A percentile compares a stretch with the other conserved stretches of the same genome.
phyloP scores from a whole-genome alignment of 2,888 invertebrate species.

The Caenorhabditis afra region DNA sequence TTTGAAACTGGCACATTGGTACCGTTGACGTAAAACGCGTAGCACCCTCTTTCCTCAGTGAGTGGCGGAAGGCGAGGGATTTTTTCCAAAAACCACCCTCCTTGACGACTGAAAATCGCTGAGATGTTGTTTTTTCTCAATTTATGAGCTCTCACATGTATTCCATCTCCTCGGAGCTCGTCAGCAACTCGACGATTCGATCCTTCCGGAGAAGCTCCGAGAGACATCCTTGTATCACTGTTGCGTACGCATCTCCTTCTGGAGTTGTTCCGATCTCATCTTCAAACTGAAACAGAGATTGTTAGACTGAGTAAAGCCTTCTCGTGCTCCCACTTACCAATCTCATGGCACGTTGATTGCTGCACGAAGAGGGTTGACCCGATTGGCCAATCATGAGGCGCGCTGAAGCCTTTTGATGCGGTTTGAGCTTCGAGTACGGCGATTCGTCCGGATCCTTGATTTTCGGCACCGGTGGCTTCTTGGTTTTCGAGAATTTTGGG shows the following conservation, averaged over 20 bases:
- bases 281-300: conserved; percentile 38
- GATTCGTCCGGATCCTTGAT: too few relatives aligned
- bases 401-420: too few relatives aligned
- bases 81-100: conserved; percentile 18
- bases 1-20: conserved; percentile 15
- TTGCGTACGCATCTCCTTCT: conserved; percentile 63
- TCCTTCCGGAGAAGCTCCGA: conserved; percentile 65
- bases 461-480: too few relatives aligned
- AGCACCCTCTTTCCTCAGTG: too few relatives aligned
- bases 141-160: conserved; percentile 46
- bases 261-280: conserved; percentile 58
- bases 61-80: too few relatives aligned
- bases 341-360: not conserved
- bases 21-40: too few relatives aligned
- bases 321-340: not conserved
- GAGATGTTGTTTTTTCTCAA: not conserved
- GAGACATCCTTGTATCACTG: conserved; percentile 64
- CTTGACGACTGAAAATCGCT: conserved; percentile 18
- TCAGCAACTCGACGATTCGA: conserved; percentile 60
- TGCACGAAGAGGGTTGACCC: not conserved
- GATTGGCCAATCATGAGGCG: too few relatives aligned
- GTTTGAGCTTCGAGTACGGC: too few relatives aligned
- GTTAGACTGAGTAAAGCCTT: not conserved
- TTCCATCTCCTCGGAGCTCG: conserved; percentile 51
- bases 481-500: not conserved